Conservation (phyloP, 2,797 vertebrate genomes). For the Ctenosaura bakeri region DNA sequence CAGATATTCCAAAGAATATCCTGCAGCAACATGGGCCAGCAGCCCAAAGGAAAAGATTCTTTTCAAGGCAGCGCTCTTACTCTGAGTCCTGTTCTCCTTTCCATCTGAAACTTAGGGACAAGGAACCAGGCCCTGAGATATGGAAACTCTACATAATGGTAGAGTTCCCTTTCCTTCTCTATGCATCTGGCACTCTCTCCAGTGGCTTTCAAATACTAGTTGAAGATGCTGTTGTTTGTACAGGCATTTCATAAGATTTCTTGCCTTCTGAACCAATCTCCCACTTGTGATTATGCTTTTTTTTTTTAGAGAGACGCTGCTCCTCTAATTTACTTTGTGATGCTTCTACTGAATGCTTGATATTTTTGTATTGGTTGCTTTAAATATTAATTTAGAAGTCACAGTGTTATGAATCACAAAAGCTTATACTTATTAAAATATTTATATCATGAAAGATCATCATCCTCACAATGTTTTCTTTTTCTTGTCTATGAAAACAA, state of each 20-base stretch:
- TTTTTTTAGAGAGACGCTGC: neutral
- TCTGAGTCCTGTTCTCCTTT: too few species aligned
- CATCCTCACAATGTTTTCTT: constrained; percentile 32
- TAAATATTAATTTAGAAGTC: neutral
- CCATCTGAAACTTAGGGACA: too few species aligned
- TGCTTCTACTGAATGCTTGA: too few species aligned
- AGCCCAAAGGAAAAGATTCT: too few species aligned
- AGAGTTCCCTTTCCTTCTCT: neutral
- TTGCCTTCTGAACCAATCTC: neutral
- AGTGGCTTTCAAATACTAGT: neutral
- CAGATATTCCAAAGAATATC: too few species aligned
- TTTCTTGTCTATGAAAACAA: constrained; percentile 37
- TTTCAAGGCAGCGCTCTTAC: too few species aligned
- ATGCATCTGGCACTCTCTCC: neutral
- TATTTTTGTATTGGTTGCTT: neutral
- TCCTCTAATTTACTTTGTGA: too few species aligned
- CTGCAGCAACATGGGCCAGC: too few species aligned
- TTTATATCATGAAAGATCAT: constrained; percentile 42
- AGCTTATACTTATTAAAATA: neutral
- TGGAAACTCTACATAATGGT: too few species aligned
- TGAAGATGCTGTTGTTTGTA: neutral
- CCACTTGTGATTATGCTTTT: neutral
- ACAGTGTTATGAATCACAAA: neutral
- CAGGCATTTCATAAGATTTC: neutral
- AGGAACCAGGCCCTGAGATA: too few species aligned